These are phyloP conservation scores for Drosophila fungiperda DNA, from an alignment of 2,888 invertebrate species.

Conservation along the genomic window DNA sequence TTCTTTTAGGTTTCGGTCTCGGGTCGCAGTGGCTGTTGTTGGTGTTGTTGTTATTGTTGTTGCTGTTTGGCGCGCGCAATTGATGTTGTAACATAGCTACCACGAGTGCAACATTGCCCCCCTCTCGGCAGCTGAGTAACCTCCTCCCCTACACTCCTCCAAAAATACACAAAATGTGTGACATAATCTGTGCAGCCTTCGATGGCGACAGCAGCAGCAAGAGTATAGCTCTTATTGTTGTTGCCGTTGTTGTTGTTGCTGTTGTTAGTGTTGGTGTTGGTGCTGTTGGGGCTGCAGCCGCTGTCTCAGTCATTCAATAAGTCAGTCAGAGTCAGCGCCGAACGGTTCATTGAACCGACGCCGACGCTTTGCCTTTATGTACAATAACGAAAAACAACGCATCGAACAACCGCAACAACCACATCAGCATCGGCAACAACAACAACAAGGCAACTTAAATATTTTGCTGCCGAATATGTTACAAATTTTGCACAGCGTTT, in stretches of 20 bases:
- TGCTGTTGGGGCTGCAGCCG: constrained; percentile 46
- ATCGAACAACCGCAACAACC: constrained; percentile 44
- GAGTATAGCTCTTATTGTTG: constrained; percentile 26
- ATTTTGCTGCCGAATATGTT: constrained; percentile 78
- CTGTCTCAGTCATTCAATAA: constrained; percentile 76
- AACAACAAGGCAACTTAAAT: constrained; percentile 65
- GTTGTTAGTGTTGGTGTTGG: constrained; percentile 5
- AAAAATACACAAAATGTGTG: constrained; percentile 74
- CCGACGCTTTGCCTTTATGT: constrained; percentile 70
- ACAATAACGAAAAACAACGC: constrained; percentile 64
- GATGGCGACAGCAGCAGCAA: constrained; percentile 44
- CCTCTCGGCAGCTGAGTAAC: constrained; percentile 34
- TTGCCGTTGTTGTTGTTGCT: constrained; percentile 3
- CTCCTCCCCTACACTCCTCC: constrained; percentile 62
- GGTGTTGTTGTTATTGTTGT: constrained; percentile 43
- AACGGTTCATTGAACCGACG: constrained; percentile 71
- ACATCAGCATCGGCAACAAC: constrained; percentile 26
- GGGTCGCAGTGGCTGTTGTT: constrained; percentile 45
- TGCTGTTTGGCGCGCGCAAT: constrained; percentile 79
- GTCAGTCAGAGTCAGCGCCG: constrained; percentile 73
- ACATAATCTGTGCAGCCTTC: constrained; percentile 82
- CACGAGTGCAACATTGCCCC: constrained; percentile 76
- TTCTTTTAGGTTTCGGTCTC: constrained; percentile 71
- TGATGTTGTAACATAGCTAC: constrained; percentile 81
- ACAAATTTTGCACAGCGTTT: constrained; percentile 73